Evolutionary conservation across 2,888 invertebrate genomes (phyloP), one percentile per base, ranked within the genome.

Genomic region (Carterocephalus palaemon): DNA sequence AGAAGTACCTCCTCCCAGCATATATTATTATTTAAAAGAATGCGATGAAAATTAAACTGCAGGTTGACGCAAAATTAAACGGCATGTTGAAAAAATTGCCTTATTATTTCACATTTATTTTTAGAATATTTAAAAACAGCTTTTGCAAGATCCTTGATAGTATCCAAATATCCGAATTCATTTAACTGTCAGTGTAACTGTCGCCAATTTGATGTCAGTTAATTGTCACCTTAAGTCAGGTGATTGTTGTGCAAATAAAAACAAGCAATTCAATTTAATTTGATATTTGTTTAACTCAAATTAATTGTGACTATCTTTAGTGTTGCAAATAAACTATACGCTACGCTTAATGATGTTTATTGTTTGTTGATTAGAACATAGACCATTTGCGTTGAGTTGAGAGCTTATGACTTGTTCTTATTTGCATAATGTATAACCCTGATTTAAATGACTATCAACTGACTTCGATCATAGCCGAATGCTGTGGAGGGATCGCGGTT

Each of bases 401-500:
- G 13, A 32, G 15, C 15, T 22, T 15, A 7, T 13, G 22, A 15
- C 16, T 24, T 19, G 9, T 17, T 6, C 6, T 22, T 15, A 5
- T 24, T 7, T 20, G 5, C 43, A 26, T 16, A 52, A 90, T 90
- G 90, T 89, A 80, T 66, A 90, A 90, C 59, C 88, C 88, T 56
- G 88, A 90, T 68, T 78, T 90, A 53, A 78, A 79, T 52, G 89
- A 92, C 62, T 93, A 93, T 68, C 90, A 91, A 66, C 82, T 91
- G 51, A 90, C 92, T 74, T 89, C 92, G 34, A 88, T 91, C 59
- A 75, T 92, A 63, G 90, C 92, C 0, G 89, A 90, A 62, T 92
- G 93, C 63, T 92, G 90, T 68, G 91, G 92, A 59, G 91, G 91
- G 34, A 87, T 88, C 51, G 92, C 92, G 5, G 89, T 90, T 2